Base-by-base conservation (phyloP, 2,113 vertebrate genomes). In the Otus sunia region DNA sequence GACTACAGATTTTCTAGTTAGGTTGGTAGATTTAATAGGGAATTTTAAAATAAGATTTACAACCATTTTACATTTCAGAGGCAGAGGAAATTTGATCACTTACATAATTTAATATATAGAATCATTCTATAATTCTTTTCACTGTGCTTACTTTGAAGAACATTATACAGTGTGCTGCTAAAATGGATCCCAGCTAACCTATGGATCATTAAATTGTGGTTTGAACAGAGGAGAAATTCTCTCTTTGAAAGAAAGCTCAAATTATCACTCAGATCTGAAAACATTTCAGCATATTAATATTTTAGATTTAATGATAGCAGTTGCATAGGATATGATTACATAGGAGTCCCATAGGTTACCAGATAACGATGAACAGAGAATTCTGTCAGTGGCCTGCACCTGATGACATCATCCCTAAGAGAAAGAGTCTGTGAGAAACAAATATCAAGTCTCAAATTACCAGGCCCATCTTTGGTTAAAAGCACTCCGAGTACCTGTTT, bases 31-130 rank as follows among this genome's bases (percentile, higher is more conserved):
- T 85, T 75, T 75, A 63, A 71, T 3, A 11, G 9, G 4, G n/a
- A 53, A 11, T 72, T 86, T 90, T 37, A 72, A 94, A 94, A 82
- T 16, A 71, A 50, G 21, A 56, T 72, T 97, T 76, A 37, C 17
- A 79, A 68, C 20, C 14, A 30, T 41, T 43, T 59, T 72, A 37
- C 34, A 23, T 83, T 89, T 90, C 74, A 85, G 56, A 81, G 27
- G 19, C 37, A 92, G 49, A 86, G 8, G 18, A 91, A 88, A 67
- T 69, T 80, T 55, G 12, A 75, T 82, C 52, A 66, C 30, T 90
- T 75, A 49, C 21, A 19, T n/a, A 78, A 86, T 85, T 91, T 88
- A 69, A 79, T 49, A 82, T 10, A 36, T 27, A 79, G 45, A 19
- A 26, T 86, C 8, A 53, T 72, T 50, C 29, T 63, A 18, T 29